Evolutionary conservation across 53 echinoderm and acorn worm species (phyloP).

Genomic region (Crossaster papposus): DNA sequence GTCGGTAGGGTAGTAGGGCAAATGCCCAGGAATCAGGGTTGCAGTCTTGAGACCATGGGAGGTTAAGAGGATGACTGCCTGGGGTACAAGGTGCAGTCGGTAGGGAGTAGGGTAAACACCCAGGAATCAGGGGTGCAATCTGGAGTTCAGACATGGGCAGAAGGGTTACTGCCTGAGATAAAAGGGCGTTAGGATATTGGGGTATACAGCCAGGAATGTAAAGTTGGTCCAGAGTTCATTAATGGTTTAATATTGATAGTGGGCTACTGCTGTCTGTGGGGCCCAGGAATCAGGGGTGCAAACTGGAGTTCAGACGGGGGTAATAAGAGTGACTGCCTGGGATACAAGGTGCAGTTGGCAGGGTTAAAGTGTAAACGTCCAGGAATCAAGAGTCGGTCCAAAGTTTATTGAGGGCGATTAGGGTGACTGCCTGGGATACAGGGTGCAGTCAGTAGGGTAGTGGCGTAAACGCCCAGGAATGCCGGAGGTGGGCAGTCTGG

Average conservation of each 20-base stretch:
- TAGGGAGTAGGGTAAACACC: neutral
- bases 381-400: neutral
- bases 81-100: neutral
- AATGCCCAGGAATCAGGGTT: neutral
- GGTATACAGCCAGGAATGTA: no score
- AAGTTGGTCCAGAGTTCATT: no score
- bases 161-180: no score
- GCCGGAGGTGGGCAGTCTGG: neutral
- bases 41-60: neutral
- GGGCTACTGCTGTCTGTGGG: neutral
- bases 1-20: no score
- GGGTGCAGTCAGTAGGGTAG: no score
- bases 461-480: neutral
- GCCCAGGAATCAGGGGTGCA: neutral
- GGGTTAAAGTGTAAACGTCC: neutral
- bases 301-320: neutral
- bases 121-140: neutral
- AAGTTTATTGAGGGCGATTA: neutral
- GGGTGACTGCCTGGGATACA: neutral
- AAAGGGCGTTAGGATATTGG: no score
- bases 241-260: no score
- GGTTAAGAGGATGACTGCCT: neutral
- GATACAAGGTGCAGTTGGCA: neutral
- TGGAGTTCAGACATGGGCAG: neutral
- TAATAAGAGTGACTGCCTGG: neutral